Evolutionary conservation across 2,113 vertebrate genomes (phyloP), one percentile per base, ranked within the genome.

Genomic region (Cinclus mexicanus): DNA sequence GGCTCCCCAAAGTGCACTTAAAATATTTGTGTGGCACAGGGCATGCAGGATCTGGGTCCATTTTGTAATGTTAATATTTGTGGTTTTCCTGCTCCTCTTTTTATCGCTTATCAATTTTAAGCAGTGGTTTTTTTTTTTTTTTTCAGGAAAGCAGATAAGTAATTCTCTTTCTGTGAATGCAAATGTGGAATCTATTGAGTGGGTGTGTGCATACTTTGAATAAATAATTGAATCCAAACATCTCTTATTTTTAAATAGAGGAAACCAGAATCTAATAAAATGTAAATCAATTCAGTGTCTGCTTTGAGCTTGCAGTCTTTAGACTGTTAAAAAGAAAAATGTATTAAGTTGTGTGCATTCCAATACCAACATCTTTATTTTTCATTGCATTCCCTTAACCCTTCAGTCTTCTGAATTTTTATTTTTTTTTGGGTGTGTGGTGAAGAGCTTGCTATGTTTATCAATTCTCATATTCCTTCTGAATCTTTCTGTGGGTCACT

Each of bases 251-350:
- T 89, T 82, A 90, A 93, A 75, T 55, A 76, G 86, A 94, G 93
- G 88, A 95, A 95, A 93, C 70, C 74, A 95, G 59, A 87, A 95
- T 87, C 80, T 90, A 95, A 95, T 96, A 84, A 80, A 92, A 89
- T 82, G 61, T 55, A 96, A 95, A 95, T 95, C 76, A 94, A 83
- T 96, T 95, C 90, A 92, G 77, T 68, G 72, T 89, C 88, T 93
- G 50, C 70, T 92, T 87, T 87, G 80, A 88, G 53, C 64, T 93
- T 83, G 52, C 75, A 87, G 52, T 63, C 61, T 92, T 91, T 83
- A 77, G 75, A 46, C 59, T 83, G 71, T 83, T 90, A 60, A 84
- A 91, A 95, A 56, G 52, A 63, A 64, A 42, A 67, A 44, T 26
- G 22, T 6, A 92, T 69, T 63, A 89, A 95, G 53, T 82, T 53